phyloP scores from a whole-genome alignment of 2,113 vertebrate genomes.

The Gorsachius goisagi region DNA sequence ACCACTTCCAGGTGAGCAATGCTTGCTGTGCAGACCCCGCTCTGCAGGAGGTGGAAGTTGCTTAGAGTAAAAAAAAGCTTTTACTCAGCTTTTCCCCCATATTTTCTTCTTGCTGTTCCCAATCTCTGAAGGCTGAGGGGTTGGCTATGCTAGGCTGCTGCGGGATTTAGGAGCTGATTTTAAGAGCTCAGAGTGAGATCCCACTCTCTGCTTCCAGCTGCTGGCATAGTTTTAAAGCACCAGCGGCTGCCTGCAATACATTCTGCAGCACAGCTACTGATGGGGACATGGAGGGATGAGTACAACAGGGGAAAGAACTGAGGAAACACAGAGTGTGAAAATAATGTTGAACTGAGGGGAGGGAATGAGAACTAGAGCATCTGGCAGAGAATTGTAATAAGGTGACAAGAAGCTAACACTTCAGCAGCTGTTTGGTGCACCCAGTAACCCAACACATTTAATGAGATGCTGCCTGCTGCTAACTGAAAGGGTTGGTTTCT shows the following conservation, averaged over 20 bases:
- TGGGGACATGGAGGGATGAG: background rate
- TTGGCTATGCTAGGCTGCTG: background rate
- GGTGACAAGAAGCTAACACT: background rate
- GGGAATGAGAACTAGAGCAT: background rate
- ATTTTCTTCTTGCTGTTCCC: background rate
- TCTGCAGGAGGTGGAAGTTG: background rate
- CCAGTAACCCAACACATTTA: background rate
- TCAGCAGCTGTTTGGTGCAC: background rate
- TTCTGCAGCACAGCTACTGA: background rate
- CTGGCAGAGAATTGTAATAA: background rate
- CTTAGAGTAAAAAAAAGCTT: background rate
- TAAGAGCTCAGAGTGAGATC: background rate
- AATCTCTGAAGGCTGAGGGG: background rate
- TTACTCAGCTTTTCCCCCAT: fast-evolving
- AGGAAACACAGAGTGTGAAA: background rate
- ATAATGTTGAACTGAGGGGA: background rate
- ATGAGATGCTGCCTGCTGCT: slow-evolving; percentile 29
- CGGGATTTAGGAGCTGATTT: background rate
- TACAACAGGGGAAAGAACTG: background rate
- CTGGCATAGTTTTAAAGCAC: background rate
- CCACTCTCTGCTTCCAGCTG: background rate
- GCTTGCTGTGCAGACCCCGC: background rate
- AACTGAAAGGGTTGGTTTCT: background rate
- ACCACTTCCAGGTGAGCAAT: background rate
- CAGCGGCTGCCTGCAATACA: background rate